Evolutionary conservation across 2,797 vertebrate genomes (phyloP), one percentile per base, ranked within the genome.

Genomic region (Chrysolophus pictus): DNA sequence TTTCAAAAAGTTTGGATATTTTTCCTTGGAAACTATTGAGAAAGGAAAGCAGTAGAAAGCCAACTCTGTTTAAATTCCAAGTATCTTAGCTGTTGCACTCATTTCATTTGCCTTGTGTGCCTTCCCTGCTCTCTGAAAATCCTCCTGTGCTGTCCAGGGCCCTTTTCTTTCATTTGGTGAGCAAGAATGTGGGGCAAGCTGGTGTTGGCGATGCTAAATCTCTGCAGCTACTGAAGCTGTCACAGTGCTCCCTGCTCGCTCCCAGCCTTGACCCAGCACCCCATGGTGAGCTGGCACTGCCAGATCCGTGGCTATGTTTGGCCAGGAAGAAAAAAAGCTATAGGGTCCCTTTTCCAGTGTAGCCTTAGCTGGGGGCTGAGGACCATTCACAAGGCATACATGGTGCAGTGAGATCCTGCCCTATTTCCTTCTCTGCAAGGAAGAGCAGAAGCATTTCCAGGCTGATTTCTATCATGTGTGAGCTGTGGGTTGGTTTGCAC

Each of bases 241-340:
- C 37, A 17, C 42, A 3, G 59, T 33, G 51, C 68, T 83, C 42
- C 8, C 6, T 22, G 24, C 29, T n/a, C 11, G 42, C 26, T 60
- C 47, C n/a, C 24, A 3, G n/a, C 69, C 2, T 46, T 69, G 72
- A 3, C 0, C 0, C n/a, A 58, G 51, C 31, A 14, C 16, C 35
- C 23, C 35, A 12, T 29, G 56, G 31, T 41, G 44, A 83, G 42
- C 24, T 81, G 58, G 12, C 7, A 3, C 31, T 42, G n/a, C 41
- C 60, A 74, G 31, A 46, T 10, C 55, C 31, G 21, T 42, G 13
- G 31, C 1, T 3, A 7, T 31, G 4, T 51, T 69, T 73, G 14
- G 55, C 23, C 24, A 16, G 14, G 17, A 11, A 21, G 13, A 14
- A 17, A 49, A 71, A 59, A 5, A 84, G 33, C 11, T 7, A 3